Conservation (phyloP, 1,140 invertebrate species). For the Paralvinella palmiformis region DNA sequence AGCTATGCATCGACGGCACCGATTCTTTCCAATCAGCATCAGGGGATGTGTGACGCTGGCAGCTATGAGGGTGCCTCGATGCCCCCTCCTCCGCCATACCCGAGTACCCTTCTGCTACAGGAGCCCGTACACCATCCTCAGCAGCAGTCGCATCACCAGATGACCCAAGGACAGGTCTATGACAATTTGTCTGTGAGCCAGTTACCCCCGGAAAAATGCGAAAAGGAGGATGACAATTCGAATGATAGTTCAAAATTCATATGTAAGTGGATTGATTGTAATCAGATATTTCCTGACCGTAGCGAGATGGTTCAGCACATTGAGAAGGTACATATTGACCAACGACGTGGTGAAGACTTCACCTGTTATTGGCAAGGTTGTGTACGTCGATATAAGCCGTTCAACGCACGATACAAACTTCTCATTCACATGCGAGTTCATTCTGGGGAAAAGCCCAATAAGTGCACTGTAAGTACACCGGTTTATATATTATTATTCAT, state of each 20-base stretch:
- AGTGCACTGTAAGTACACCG: slow-evolving; percentile 76
- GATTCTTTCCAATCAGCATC: not conserved
- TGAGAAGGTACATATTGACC: slow-evolving; percentile 82
- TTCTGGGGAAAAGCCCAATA: slow-evolving; percentile 91
- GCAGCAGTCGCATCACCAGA: not conserved
- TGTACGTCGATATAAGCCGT: slow-evolving; percentile 73
- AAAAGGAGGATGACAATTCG: not conserved
- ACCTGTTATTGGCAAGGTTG: slow-evolving; percentile 88
- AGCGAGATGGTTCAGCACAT: slow-evolving; percentile 81
- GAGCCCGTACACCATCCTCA: not conserved
- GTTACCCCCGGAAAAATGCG: slow-evolving; percentile 19
- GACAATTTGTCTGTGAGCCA: not conserved
- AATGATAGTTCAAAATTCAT: not conserved
- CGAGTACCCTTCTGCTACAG: slow-evolving; percentile 31
- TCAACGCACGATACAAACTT: slow-evolving; percentile 93
- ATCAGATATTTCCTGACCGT: slow-evolving; percentile 68
- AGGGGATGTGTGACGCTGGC: not conserved
- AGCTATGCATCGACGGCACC: not conserved
- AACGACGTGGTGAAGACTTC: slow-evolving; percentile 77
- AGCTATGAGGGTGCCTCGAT: slow-evolving; percentile 6
- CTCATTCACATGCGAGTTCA: slow-evolving; percentile 95
- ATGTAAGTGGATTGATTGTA: slow-evolving; percentile 83
- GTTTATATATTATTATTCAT: not conserved
- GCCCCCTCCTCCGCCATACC: slow-evolving; percentile 42
- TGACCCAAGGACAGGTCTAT: not conserved